Percentiles rank a stretch among this genome's conserved stretches.
phyloP scores from a whole-genome alignment of 1,140 invertebrate species.

The Planococcus citri region DNA sequence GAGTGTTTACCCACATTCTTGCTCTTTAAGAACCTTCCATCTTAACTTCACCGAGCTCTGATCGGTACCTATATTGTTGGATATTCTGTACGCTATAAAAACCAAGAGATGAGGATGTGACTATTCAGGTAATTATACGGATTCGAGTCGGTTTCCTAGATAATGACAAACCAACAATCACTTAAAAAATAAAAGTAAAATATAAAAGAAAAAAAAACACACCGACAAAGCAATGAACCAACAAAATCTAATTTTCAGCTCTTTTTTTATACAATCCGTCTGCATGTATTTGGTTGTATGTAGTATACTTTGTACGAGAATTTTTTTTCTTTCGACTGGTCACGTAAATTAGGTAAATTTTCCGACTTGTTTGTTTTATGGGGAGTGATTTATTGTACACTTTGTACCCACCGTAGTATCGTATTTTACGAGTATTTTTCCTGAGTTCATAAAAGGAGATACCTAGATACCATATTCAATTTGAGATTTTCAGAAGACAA shows the following conservation, averaged over 20 bases:
- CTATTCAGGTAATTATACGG: slow-evolving; percentile 18
- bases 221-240: background rate
- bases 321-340: too few relatives aligned
- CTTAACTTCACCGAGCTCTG: slow-evolving; percentile 5
- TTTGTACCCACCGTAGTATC: too few relatives aligned
- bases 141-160: slow-evolving; percentile 14
- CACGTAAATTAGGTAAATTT: too few relatives aligned
- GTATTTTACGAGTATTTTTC: too few relatives aligned
- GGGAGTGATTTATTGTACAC: too few relatives aligned
- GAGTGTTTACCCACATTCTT: slow-evolving; percentile 18
- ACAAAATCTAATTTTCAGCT: background rate
- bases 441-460: too few relatives aligned
- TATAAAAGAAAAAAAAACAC: slow-evolving; percentile 3
- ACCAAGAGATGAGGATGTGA: slow-evolving; percentile 14
- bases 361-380: too few relatives aligned
- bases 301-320: background rate
- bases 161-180: slow-evolving; percentile 19
- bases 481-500: too few relatives aligned
- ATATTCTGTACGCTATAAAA: slow-evolving; percentile 10
- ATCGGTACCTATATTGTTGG: background rate
- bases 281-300: background rate
- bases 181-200: slow-evolving; percentile 11
- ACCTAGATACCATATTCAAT: too few relatives aligned
- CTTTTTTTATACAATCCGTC: background rate
- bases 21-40: slow-evolving; percentile 10